Base-by-base conservation (phyloP, 1,140 invertebrate species). In the Diorhabda elongata region DNA sequence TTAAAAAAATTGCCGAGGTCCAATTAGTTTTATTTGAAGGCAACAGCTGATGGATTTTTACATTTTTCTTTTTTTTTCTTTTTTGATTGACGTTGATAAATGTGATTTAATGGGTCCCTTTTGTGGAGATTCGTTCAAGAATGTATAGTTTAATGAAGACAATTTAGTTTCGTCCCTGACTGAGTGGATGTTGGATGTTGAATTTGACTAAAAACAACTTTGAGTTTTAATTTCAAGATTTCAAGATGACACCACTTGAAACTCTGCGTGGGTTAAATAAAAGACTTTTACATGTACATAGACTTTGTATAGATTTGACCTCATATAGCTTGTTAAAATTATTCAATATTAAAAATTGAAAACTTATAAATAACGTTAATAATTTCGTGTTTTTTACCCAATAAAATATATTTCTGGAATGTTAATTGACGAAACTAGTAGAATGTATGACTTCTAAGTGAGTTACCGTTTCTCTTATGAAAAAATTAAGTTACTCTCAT, bases 11-110 rank as follows among this genome's bases (percentile, higher is more conserved):
- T 47, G 41, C 47, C 42, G 56, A 57, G 64, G 52, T 52, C 47
- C 64, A 65, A 65, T 65, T 65, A 65, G 56, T 47, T 65, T 56
- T 65, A 65, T 65, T 65, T 11, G 61, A 62, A 44, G 47, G 61
- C 61, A 62, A 62, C 42, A 62, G 61, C 42, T 62, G 61, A 62
- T 62, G 61, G 61, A 62, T 62, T 62, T 62, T 62, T 62, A 62
- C 61, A 62, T 44, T 62, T 62, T 42, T 42, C 58, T 59, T 42
- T 42, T 11, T 59, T 26, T 44, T 42, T 26, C 26, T 26, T 47
- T 42, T 44, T 62, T 42, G 42, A 62, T 62, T 62, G 61, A 62
- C 61, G 61, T 62, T 62, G 61, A 62, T 62, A 62, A 62, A 62
- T 62, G 61, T 62, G 42, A 62, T 62, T 62, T 62, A 62, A 62